These are phyloP conservation scores for Hippopotamus amphibius DNA, from an alignment of 2,113 vertebrate genomes.

Conservation along the genomic window DNA sequence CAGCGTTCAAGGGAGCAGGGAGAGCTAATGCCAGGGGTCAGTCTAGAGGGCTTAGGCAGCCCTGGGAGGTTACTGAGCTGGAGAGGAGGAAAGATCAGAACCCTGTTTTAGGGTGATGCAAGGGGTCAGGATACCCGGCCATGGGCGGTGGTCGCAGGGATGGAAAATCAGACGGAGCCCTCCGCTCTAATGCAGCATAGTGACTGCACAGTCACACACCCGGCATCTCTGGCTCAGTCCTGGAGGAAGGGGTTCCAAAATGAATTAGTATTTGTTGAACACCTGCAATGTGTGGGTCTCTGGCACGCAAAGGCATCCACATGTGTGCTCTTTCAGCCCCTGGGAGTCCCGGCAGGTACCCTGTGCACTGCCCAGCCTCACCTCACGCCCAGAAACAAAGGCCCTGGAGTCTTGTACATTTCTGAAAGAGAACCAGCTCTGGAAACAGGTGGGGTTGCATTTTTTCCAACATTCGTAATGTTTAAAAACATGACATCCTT, in stretches of 20 bases:
- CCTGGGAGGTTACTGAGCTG: background rate
- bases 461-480: background rate
- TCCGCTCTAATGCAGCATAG: fast-evolving
- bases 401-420: fast-evolving
- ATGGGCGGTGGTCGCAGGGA: fast-evolving
- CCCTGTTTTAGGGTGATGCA: background rate
- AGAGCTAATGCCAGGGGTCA: fast-evolving
- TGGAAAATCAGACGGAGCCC: fast-evolving
- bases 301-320: background rate
- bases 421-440: background rate
- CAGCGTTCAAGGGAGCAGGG: fast-evolving
- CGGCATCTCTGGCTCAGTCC: fast-evolving
- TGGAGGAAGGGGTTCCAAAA: background rate
- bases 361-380: background rate
- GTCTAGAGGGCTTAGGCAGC: background rate
- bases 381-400: background rate
- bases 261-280: fast-evolving
- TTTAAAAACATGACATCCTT: constrained; percentile 75
- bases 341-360: too few relatives aligned
- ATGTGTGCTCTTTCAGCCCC: background rate
- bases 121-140: background rate
- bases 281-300: fast-evolving
- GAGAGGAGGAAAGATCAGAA: too few relatives aligned
- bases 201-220: fast-evolving
- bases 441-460: background rate